Evolutionary conservation across 35 echinoderm and acorn worm species (phyloP).

Genomic region (Acanthaster planci): DNA sequence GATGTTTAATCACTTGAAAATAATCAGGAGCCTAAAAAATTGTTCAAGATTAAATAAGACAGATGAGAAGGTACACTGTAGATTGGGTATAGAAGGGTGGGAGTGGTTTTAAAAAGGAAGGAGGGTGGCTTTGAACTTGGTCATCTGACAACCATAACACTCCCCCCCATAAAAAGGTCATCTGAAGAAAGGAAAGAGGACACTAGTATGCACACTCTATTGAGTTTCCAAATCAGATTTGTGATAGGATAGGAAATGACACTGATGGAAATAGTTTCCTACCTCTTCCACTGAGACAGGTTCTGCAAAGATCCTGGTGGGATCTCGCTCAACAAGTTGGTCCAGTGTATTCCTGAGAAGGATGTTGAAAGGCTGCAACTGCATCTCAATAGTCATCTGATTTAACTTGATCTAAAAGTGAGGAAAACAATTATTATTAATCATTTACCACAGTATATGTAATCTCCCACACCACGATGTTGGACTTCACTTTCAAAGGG

Average conservation of each 20-base stretch:
- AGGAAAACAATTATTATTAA: background rate
- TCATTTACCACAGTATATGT: background rate
- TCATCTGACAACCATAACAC: too few species aligned
- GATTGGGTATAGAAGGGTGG: too few species aligned
- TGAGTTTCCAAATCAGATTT: too few species aligned
- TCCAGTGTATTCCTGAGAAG: constrained; percentile 66
- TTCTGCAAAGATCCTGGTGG: constrained; percentile 80
- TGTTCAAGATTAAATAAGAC: background rate
- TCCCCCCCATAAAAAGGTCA: too few species aligned
- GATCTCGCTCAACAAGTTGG: constrained; percentile 74
- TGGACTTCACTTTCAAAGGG: too few species aligned
- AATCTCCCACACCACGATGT: too few species aligned
- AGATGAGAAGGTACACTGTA: too few species aligned
- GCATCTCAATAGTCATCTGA: constrained; percentile 79
- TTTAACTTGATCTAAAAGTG: constrained; percentile 79
- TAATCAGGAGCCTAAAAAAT: constrained; percentile 84
- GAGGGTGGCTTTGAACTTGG: too few species aligned
- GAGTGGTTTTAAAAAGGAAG: too few species aligned
- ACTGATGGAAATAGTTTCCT: background rate
- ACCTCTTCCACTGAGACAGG: constrained; percentile 95
- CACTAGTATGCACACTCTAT: too few species aligned
- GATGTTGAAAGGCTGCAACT: constrained; percentile 92
- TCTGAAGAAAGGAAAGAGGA: too few species aligned
- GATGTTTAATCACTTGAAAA: constrained; percentile 78
- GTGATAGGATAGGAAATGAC: too few species aligned